Conservation (phyloP, 2,888 invertebrate genomes). For the Lasioglossum lativentre region DNA sequence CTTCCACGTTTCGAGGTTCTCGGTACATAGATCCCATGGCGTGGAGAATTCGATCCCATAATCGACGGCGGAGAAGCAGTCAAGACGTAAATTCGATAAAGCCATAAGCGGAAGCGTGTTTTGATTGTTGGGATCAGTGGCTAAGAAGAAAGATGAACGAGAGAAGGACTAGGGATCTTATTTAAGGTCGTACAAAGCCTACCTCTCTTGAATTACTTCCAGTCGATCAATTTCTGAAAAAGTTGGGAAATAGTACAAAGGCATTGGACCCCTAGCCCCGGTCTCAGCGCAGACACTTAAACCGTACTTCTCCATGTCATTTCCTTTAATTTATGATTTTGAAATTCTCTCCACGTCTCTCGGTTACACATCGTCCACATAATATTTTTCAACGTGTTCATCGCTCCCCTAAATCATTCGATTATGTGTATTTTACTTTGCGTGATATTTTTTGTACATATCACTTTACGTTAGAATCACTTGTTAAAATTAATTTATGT, state of each 20-base stretch:
- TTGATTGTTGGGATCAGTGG: not conserved
- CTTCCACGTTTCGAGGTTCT: not conserved
- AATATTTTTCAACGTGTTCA: not conserved
- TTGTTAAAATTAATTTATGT: too few relatives aligned
- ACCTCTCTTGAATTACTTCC: constrained; percentile 10
- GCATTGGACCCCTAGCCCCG: not conserved
- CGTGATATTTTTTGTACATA: too few relatives aligned
- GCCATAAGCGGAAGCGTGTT: constrained; percentile 2
- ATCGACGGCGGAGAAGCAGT: not conserved
- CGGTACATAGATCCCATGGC: not conserved
- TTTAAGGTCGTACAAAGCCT: constrained; percentile 7
- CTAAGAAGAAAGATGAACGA: constrained; percentile 2
- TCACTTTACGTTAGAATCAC: too few relatives aligned
- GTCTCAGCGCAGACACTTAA: not conserved
- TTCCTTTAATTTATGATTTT: constrained; percentile 1
- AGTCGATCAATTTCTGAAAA: constrained; percentile 15
- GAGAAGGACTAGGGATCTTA: not conserved
- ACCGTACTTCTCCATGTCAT: not conserved
- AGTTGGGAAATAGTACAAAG: not conserved
- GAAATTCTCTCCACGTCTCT: not conserved
- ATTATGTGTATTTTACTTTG: not conserved
- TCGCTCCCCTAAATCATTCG: not conserved
- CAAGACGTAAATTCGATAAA: constrained; percentile 2
- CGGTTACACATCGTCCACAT: not conserved
- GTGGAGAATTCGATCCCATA: not conserved